phyloP scores from a whole-genome alignment of 2,888 invertebrate species.

The Junonia oenone region DNA sequence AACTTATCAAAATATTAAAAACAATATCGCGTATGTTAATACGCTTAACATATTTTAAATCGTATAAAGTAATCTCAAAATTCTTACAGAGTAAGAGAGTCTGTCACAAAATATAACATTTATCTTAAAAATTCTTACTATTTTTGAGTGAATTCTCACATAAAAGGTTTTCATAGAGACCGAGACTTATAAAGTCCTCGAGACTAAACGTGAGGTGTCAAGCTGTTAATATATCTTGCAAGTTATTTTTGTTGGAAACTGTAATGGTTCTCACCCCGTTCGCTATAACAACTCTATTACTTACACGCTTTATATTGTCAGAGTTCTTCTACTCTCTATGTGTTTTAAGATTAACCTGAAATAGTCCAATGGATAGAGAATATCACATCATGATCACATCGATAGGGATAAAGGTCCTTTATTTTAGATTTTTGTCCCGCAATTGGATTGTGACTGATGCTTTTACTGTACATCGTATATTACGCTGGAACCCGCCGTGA shows the following conservation, averaged over 20 bases:
- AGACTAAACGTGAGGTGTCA: neutral
- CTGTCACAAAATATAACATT: neutral
- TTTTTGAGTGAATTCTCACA: neutral
- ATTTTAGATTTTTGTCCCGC: no score
- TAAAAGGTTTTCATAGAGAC: neutral
- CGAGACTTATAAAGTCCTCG: neutral
- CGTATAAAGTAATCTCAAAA: no score
- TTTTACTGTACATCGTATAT: no score
- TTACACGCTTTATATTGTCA: conserved; percentile 5
- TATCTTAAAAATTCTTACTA: neutral
- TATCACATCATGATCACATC: no score
- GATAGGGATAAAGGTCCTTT: no score
- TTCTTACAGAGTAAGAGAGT: neutral
- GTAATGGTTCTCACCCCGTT: neutral
- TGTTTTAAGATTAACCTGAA: no score
- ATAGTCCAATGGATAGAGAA: no score
- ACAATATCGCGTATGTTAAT: no score
- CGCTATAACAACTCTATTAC: conserved; percentile 2
- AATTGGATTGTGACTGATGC: no score
- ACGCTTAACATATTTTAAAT: no score
- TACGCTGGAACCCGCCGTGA: no score
- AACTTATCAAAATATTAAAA: no score
- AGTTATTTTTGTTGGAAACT: conserved; percentile 2
- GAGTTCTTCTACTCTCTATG: neutral
- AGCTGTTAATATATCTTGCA: neutral